Evolutionary conservation across 2,113 vertebrate species (phyloP).

Genomic region (Oxyura jamaicensis): DNA sequence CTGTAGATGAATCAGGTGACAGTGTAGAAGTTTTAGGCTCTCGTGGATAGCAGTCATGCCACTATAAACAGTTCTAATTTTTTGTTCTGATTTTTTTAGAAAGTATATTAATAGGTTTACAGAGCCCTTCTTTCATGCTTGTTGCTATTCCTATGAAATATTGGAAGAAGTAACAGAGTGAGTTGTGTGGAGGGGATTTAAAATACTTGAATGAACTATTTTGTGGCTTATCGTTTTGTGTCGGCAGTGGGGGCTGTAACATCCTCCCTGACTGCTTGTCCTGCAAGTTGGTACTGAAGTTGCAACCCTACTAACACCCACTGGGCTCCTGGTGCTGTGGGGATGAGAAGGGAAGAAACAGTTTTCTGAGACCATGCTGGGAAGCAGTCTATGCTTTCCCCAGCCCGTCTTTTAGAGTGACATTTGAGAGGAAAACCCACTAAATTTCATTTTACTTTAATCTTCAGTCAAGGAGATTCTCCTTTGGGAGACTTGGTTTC

Average conservation of each 20-base stretch:
- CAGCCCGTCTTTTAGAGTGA: background rate
- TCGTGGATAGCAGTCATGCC: background rate
- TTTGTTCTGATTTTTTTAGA: background rate
- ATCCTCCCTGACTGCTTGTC: background rate
- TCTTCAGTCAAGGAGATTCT: background rate
- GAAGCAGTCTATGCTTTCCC: background rate
- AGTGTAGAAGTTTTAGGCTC: background rate
- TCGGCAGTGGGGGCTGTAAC: background rate
- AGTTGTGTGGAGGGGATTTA: fast-evolving
- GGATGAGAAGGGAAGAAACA: background rate
- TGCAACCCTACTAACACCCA: background rate
- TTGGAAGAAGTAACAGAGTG: background rate
- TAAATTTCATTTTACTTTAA: background rate
- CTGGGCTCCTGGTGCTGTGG: background rate
- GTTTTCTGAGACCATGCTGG: background rate
- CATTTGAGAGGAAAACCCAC: no score
- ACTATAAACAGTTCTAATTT: background rate
- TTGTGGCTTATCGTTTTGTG: fast-evolving
- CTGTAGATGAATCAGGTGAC: background rate
- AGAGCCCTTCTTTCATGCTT: background rate
- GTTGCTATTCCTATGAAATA: background rate
- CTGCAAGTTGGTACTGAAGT: background rate
- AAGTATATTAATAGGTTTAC: background rate
- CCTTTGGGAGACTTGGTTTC: background rate
- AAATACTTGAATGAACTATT: background rate